Evolutionary conservation across 2,797 vertebrate genomes (phyloP), one percentile per base, ranked within the genome.

Genomic region (Percopsis omiscomaycus): DNA sequence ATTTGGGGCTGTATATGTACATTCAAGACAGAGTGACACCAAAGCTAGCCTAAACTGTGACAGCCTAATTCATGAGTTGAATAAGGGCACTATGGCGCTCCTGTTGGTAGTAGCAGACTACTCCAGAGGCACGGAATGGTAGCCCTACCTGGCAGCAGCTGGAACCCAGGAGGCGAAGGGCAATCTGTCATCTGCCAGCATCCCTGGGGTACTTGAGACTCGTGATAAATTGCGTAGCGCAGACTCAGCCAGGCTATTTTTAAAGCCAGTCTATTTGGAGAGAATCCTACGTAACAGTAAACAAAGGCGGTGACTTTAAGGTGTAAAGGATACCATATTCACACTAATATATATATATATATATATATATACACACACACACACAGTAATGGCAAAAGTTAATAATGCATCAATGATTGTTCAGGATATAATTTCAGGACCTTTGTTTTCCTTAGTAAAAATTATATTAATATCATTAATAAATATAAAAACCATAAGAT

Each of bases 181-280:
- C 50, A 52, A 57, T 83, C 80, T 75, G 77, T 86, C 74, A 81
- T 55, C 58, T 65, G 56, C 68, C 54, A 64, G 27, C 62, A 54
- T 77, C 81, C 75, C 69, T 8, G 22, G 44, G 69, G 61, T 68
- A 45, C 63, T 81, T 62, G 16, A 9, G 42, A 50, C 53, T 52
- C 60, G 66, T 67, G 73, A 77, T 54, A 61, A 59, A 73, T 55
- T 68, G 67, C 50, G 22, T 59, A 1, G 59, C 10, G 14, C 49
- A 71, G 60, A 50, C 50, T 32, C 42, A 45, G 56, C 56, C 29
- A 53, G 59, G 47, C 61, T 69, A 75, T 65, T 71, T 76, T 66
- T 54, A 71, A 69, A 58, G 14, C 32, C 27, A 5, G 60, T 64
- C 66, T 73, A 54, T 77, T 74, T 48, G 42, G 64, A 50, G 27